These are phyloP conservation scores for Porites divaricata DNA, from an alignment of 92 coral and sea anemone genomes.

Conservation along the genomic window DNA sequence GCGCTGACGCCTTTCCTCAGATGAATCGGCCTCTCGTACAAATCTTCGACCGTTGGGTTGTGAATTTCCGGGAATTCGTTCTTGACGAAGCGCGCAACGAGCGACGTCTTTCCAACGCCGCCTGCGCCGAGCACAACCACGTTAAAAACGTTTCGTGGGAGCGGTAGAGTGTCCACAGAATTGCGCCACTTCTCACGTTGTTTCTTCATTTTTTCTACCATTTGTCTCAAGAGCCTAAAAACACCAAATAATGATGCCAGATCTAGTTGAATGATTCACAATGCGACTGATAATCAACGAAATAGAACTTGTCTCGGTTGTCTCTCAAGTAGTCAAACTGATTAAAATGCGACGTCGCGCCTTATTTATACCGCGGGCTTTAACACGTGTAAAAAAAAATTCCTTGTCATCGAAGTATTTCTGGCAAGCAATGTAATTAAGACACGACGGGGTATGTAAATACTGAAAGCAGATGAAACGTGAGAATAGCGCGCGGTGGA, in stretches of 20 bases:
- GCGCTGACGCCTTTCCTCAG: constrained; percentile 85
- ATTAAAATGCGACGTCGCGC: neutral
- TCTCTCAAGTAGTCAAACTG: neutral
- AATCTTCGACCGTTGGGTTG: constrained; percentile 89
- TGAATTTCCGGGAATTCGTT: constrained; percentile 75
- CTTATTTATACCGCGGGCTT: constrained; percentile 27
- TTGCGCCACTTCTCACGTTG: constrained; percentile 50
- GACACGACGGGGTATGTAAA: neutral
- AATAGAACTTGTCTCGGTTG: neutral
- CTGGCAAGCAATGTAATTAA: constrained; percentile 48
- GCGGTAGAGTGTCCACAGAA: constrained; percentile 74
- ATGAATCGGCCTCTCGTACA: constrained; percentile 83
- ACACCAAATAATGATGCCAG: constrained; percentile 24
- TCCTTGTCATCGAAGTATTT: constrained; percentile 55
- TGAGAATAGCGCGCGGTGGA: neutral
- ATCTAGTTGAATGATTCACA: constrained; percentile 6
- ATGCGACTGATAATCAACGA: neutral
- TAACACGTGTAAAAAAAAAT: constrained; percentile 1
- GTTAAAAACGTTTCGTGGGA: constrained; percentile 80
- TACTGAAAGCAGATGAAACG: constrained; percentile 34
- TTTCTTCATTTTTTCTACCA: constrained; percentile 31
- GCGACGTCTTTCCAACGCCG: constrained; percentile 96
- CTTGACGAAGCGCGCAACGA: constrained; percentile 75
- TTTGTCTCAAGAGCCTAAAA: neutral
- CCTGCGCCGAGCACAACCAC: constrained; percentile 94